Evolutionary conservation across 1,140 invertebrate species (phyloP), one percentile per base, ranked within the genome.

Genomic region (Diprion similis): DNA sequence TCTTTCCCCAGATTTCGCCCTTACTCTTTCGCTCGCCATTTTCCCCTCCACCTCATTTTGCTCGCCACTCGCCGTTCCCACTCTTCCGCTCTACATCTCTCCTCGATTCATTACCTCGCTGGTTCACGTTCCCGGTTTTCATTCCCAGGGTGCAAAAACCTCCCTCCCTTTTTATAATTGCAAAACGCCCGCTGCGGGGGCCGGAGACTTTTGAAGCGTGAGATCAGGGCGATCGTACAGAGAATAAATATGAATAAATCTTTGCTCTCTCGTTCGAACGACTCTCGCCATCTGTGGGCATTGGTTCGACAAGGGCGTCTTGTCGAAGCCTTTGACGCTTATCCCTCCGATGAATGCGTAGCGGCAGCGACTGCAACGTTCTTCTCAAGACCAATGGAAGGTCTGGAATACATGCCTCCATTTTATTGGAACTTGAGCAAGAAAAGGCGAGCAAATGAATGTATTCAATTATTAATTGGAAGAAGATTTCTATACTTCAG

Each of bases 151-250:
- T 24, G n/a, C 11, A 46, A 19, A 37, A 70, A 13, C 51, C 24
- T 37, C 24, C 37, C 67, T n/a, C 77, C 78, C 82, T 84, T 83
- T 84, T 84, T 84, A 81, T 83, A 82, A 84, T 85, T 85, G 82
- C 82, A 81, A 84, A 85, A 73, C 78, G 75, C 70, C 80, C 74
- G 75, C 75, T 75, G 78, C 76, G 70, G 76, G 68, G 73, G 73
- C 75, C 78, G 76, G 72, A 75, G 74, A 76, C 75, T 80, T 80
- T 79, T 77, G 74, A 81, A 82, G 76, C 79, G 76, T 80, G 76
- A 82, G 81, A 83, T 79, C 78, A 82, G 80, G 79, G 79, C 79
- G 78, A 83, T 83, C 81, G 80, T 75, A 77, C 72, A 71, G 75
- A 79, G 80, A 79, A 82, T 82, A 79, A 79, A 81, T 78, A 78